Base-by-base conservation (phyloP, 2,113 vertebrate species). In the Caretta caretta region DNA sequence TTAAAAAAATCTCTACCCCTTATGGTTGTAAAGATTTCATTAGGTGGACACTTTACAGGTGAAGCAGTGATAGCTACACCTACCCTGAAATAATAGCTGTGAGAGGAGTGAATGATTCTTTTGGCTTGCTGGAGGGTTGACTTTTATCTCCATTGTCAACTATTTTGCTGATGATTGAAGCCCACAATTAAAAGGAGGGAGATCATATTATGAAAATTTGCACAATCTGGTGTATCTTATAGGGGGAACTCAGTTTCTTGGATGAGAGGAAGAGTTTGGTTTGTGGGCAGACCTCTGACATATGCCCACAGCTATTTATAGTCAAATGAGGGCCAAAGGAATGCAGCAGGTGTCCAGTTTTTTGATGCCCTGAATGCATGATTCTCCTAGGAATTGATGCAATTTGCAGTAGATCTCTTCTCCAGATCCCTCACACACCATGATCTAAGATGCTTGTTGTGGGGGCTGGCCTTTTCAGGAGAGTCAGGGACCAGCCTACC, bases 331-430 rank as follows among this genome's bases (percentile, higher is more conserved):
- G 10, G 6, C 29, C 14, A 9, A 0, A 5, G 5, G 69, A 14
- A 2, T 3, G 25, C 22, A 4, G 1, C 49, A 0, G 4, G 5
- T 75, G 62, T 46, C 85, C 0, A 0, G 1, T 0, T 10, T 16
- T n/a, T 27, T 5, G 65, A 19, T 20, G 1, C 9, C 42, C 13
- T 9, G 29, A 46, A 12, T 51, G 1, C 2, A 0, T 0, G 3
- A 59, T 49, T 17, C 54, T 59, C 5, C 29, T 11, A 53, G 48
- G 42, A 54, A 49, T 0, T 22, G 83, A 6, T 62, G 17, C 17
- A 2, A 0, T 0, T 4, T 16, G 79, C 82, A 31, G 75, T 1
- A 4, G 38, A 35, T 49, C 82, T 19, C 84, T 81, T n/a, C 78
- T 93, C 78, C 83, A 31, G 3, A 5, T 29, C n/a, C 8, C 1